Percentiles rank a stretch among this genome's conserved stretches.
Evolutionary conservation across 2,797 vertebrate genomes (phyloP).

Genomic region (Acrossocheilus fasciatus): DNA sequence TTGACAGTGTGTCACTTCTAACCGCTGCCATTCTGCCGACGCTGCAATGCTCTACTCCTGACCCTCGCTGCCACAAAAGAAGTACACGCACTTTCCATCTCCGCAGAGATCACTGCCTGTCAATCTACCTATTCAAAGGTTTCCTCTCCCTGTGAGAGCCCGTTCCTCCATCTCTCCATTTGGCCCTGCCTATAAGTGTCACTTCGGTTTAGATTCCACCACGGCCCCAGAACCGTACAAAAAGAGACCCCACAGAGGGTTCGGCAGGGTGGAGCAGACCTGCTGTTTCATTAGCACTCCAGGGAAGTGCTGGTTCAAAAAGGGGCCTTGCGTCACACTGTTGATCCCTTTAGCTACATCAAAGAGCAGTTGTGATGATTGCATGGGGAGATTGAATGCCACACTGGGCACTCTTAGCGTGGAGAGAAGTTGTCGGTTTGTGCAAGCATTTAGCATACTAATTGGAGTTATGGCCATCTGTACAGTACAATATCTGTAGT

Average conservation of each 20-base stretch:
- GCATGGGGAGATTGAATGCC: conserved; percentile 42
- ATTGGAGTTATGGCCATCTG: conserved; percentile 33
- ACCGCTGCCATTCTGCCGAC: conserved; percentile 51
- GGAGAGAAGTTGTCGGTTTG: conserved; percentile 15
- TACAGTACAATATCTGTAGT: background rate
- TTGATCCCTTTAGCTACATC: conserved; percentile 39
- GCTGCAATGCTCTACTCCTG: conserved; percentile 67
- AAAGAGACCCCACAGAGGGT: conserved; percentile 65
- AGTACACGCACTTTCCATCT: conserved; percentile 78
- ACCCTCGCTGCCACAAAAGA: conserved; percentile 65
- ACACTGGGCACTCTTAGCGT: conserved; percentile 28
- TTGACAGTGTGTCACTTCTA: conserved; percentile 74
- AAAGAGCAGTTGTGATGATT: conserved; percentile 49
- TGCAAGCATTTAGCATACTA: conserved; percentile 26
- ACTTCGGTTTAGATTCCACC: conserved; percentile 78
- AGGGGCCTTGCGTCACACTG: conserved; percentile 55
- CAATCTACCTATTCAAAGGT: conserved; percentile 79
- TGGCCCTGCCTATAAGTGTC: conserved; percentile 75
- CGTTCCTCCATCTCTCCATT: conserved; percentile 64
- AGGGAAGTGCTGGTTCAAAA: conserved; percentile 64
- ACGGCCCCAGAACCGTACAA: conserved; percentile 64
- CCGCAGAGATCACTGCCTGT: conserved; percentile 73
- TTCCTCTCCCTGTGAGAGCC: conserved; percentile 70
- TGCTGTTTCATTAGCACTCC: conserved; percentile 73
- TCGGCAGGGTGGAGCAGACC: conserved; percentile 62